phyloP scores from a whole-genome alignment of 2,888 invertebrate genomes.

The Lasioglossum oenotherae region DNA sequence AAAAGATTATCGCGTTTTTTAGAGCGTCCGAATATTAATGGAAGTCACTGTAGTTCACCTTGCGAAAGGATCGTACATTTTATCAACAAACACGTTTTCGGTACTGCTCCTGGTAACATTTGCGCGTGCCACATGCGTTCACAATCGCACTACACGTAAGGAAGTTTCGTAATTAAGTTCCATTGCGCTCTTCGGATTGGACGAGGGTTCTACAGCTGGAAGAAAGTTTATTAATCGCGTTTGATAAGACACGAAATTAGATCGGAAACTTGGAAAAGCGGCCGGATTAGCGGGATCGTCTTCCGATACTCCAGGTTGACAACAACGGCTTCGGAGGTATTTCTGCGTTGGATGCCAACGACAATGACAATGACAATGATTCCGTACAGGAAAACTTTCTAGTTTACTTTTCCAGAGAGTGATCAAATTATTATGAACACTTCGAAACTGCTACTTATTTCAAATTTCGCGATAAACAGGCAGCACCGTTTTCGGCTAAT shows the following conservation, averaged over 20 bases:
- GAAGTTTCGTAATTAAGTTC: constrained; percentile 11
- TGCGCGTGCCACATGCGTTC: no score
- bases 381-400: not conserved
- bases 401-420: not conserved
- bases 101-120: no score
- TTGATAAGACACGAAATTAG: constrained; percentile 25
- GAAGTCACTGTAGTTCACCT: no score
- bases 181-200: not conserved
- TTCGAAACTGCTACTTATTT: not conserved
- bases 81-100: not conserved
- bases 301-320: not conserved
- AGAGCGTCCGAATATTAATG: no score
- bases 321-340: not conserved
- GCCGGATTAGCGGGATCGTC: not conserved
- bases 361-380: not conserved
- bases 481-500: no score
- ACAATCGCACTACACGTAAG: not conserved
- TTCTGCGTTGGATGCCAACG: not conserved
- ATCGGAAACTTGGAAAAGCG: not conserved
- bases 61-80: not conserved
- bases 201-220: not conserved
- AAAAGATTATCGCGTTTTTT: no score
- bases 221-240: constrained; percentile 37
- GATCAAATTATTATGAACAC: not conserved
- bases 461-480: not conserved